These are phyloP conservation scores for Erithacus rubecula DNA, from an alignment of 2,797 vertebrate species.

Conservation along the genomic window DNA sequence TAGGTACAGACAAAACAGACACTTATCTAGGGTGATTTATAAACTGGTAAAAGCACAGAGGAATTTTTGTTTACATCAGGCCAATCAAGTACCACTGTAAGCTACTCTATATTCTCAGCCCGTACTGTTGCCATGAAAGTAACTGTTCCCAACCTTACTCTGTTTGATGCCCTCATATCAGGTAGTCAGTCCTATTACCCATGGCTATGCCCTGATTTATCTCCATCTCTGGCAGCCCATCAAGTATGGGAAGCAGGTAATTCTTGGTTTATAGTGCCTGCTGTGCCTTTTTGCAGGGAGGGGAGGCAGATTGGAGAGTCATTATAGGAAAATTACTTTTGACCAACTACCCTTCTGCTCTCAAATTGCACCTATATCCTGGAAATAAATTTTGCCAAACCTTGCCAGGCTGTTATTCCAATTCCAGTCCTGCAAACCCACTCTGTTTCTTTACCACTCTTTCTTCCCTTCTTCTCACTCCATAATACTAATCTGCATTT, in stretches of 20 bases:
- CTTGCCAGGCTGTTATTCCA: not conserved
- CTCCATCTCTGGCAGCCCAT: not conserved
- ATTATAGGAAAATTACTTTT: not conserved
- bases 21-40: not conserved
- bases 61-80: not conserved
- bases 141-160: not conserved
- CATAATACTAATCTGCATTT: not conserved
- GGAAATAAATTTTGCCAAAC: not conserved
- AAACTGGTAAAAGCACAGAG: not conserved
- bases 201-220: not conserved
- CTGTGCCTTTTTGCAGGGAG: not conserved
- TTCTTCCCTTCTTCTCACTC: not conserved
- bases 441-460: not conserved
- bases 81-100: not conserved
- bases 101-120: not conserved
- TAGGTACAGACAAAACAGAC: not conserved
- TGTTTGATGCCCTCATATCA: not conserved
- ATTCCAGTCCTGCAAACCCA: not conserved
- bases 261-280: not conserved
- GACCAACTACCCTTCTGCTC: not conserved
- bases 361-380: not conserved
- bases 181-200: not conserved
- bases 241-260: not conserved
- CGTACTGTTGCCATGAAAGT: not conserved
- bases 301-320: not conserved